Evolutionary conservation across 1,140 invertebrate species (phyloP).

Genomic region (Heterodera carotae): DNA sequence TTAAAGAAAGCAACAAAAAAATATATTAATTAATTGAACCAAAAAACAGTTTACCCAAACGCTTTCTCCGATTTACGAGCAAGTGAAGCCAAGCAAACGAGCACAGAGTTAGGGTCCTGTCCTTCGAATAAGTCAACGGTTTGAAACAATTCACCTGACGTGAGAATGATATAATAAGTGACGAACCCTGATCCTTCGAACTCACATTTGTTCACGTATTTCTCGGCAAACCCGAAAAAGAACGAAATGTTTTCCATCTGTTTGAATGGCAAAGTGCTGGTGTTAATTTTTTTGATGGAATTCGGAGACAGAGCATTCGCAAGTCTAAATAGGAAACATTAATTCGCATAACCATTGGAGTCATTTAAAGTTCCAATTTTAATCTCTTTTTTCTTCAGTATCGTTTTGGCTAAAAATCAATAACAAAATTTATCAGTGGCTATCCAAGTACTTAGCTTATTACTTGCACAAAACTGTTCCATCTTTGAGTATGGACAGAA

Average conservation of each 20-base stretch:
- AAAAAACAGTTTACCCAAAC: constrained; percentile 17
- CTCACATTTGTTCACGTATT: constrained; percentile 50
- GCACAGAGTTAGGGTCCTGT: constrained; percentile 62
- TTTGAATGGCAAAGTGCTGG: constrained; percentile 60
- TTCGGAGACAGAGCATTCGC: constrained; percentile 56
- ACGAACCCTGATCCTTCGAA: too few species aligned
- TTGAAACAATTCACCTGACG: constrained; percentile 54
- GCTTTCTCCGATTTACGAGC: constrained; percentile 56
- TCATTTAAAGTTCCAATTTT: constrained; percentile 14
- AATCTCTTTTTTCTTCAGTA: too few species aligned
- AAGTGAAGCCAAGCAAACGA: constrained; percentile 55
- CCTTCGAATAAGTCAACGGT: constrained; percentile 60
- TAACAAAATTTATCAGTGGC: constrained; percentile 19
- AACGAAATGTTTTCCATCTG: constrained; percentile 64
- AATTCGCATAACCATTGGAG: too few species aligned
- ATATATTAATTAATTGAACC: neutral
- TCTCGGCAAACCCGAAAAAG: constrained; percentile 54
- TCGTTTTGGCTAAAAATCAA: too few species aligned
- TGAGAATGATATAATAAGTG: too few species aligned
- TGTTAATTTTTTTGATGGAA: constrained; percentile 58
- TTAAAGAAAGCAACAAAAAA: constrained; percentile 10
- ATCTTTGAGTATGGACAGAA: constrained; percentile 52
- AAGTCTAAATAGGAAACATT: constrained; percentile 51
- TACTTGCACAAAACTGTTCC: constrained; percentile 56
- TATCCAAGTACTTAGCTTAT: constrained; percentile 8